Base-by-base conservation (phyloP, 2,888 invertebrate species). In the Pseudoips prasinana region DNA sequence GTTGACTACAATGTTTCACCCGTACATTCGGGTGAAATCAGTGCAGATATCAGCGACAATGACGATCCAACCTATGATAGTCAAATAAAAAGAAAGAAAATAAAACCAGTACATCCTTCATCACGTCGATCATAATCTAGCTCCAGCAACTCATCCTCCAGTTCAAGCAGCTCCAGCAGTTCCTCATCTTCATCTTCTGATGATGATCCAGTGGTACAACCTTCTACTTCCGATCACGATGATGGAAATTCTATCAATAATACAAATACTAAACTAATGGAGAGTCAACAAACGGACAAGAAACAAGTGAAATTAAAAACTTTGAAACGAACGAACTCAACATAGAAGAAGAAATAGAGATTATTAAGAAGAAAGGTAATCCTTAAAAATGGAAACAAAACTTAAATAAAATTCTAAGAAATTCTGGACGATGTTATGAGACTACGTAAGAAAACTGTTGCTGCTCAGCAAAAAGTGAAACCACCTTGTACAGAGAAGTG, bases 401-500 rank as follows among this genome's bases (percentile, higher is more conserved):
- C 17, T n/a, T 23, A 30, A 10, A 14, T 30, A 30, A 24, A 30
- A 18, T 9, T 23, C 19, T 31, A 31, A 24, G 25, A 18, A 25
- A 31, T 19, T 25, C 31, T 24, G 25, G 31, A 27, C 9, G 9
- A 8, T 23, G 17, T 7, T 27, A 28, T 23, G 23, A 10, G 8
- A 27, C 27, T 8, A 1, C 18, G 22, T 19, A 24, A 29, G 29
- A 35, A 14, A 24, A 27, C n/a, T 20, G 17, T 22, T 19, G 11
- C 29, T 32, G 24, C 29, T 25, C 30, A 26, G 25, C 34, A 24
- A 19, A 22, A 14, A 18, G 11, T 34, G 22, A 39, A 39, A 39
- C 29, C 25, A 39, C 35, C 34, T 8, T 39, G 33, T 22, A 26
- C 22, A n/a, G 24, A 27, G 7, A 39, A 39, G 10, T 39, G 35